A percentile compares a stretch with the other conserved stretches of the same genome.
Conservation (phyloP, 2,797 vertebrate genomes). For the Pelobates cultripes region DNA sequence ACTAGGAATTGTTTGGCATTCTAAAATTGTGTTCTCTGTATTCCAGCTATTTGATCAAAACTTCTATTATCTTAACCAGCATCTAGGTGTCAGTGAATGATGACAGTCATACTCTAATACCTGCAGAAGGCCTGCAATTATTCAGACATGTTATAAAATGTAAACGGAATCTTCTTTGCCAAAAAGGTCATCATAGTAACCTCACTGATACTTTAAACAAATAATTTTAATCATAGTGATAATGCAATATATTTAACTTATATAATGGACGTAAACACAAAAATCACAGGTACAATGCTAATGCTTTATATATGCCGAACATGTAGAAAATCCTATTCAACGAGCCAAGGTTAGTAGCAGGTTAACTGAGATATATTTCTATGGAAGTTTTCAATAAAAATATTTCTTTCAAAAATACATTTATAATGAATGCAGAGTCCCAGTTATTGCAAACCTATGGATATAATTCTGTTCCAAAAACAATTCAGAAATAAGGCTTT, state of each 20-base stretch:
- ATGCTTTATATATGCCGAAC: slow-evolving; percentile 10
- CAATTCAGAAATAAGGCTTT: slow-evolving; percentile 20
- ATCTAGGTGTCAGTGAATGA: too few species aligned
- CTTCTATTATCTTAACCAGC: too few species aligned
- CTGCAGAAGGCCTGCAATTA: too few species aligned
- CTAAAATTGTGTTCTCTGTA: too few species aligned
- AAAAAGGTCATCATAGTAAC: too few species aligned
- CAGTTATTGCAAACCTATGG: neutral
- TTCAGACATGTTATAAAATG: too few species aligned
- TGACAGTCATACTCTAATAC: too few species aligned
- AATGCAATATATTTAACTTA: neutral
- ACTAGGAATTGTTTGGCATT: too few species aligned
- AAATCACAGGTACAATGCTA: slow-evolving; percentile 6
- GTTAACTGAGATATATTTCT: slow-evolving; percentile 8
- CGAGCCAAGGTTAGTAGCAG: slow-evolving; percentile 22
- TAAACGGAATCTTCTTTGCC: too few species aligned
- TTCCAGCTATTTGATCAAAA: too few species aligned
- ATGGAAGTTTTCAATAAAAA: slow-evolving; percentile 40
- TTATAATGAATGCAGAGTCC: neutral
- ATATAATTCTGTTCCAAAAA: slow-evolving; percentile 5
- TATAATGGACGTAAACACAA: neutral
- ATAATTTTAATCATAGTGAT: neutral
- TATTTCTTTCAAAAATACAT: slow-evolving; percentile 5
- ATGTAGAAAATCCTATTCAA: slow-evolving; percentile 9
- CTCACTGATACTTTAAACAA: neutral